Conservation (phyloP, 2,797 vertebrate species). For the Lacerta viridis region DNA sequence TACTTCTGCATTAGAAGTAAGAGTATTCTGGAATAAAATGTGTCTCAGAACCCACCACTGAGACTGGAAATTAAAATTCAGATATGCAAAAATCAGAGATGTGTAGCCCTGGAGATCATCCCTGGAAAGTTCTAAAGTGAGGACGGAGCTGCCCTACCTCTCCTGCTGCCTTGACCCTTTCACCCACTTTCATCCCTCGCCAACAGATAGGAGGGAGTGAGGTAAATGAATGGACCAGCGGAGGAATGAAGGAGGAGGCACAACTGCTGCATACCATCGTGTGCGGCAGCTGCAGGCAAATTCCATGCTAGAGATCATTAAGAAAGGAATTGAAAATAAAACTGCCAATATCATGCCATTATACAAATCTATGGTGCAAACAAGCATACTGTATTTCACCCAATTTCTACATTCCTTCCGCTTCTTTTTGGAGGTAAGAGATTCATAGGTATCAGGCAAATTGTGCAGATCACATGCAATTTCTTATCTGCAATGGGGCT, state of each 20-base stretch:
- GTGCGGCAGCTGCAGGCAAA: no score
- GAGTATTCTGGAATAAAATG: constrained; percentile 12
- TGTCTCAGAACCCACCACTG: neutral
- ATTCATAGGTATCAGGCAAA: neutral
- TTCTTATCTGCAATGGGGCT: neutral
- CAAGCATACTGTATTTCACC: neutral
- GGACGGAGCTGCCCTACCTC: neutral
- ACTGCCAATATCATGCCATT: no score
- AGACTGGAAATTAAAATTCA: neutral
- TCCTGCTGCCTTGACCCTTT: neutral
- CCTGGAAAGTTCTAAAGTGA: neutral
- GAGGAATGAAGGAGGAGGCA: neutral
- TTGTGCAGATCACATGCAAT: neutral
- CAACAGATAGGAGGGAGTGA: neutral
- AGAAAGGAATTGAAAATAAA: no score
- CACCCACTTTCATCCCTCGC: neutral
- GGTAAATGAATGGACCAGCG: neutral
- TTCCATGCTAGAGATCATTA: no score
- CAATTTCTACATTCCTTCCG: neutral
- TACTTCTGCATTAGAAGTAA: neutral
- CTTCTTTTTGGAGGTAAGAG: neutral
- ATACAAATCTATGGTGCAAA: no score
- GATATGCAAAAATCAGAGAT: neutral
- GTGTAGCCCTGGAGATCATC: neutral
- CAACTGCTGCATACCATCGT: neutral